A percentile compares a stretch with the other conserved stretches of the same genome.
Conservation (phyloP, 2,888 invertebrate genomes). For the Alentia gelatinosa region DNA sequence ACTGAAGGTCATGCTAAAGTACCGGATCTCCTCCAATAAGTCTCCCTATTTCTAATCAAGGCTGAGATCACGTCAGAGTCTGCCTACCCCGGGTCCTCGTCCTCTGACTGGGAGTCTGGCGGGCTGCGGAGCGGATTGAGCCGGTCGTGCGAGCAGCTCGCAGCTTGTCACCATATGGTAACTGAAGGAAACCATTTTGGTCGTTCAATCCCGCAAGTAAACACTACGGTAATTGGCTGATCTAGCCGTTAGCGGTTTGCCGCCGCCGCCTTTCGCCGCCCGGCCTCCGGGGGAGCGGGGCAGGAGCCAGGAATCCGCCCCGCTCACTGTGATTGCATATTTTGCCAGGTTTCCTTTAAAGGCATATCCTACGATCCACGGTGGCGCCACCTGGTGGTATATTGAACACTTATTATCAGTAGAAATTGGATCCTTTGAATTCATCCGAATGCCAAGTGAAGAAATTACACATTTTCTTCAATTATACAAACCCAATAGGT, state of each 20-base stretch:
- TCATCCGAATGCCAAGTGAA: too few relatives aligned
- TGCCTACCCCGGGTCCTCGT: background rate
- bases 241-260: background rate
- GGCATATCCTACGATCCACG: too few relatives aligned
- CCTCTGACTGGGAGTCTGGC: too few relatives aligned
- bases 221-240: conserved; percentile 2
- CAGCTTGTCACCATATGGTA: background rate
- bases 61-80: too few relatives aligned
- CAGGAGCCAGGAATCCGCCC: background rate
- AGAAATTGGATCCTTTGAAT: too few relatives aligned
- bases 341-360: background rate
- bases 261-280: background rate
- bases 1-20: too few relatives aligned
- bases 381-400: too few relatives aligned
- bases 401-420: too few relatives aligned
- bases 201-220: conserved; percentile 4
- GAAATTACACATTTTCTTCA: too few relatives aligned
- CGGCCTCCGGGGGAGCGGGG: background rate
- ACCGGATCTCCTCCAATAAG: too few relatives aligned
- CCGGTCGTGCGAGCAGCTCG: background rate
- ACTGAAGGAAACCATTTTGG: conserved; percentile 4
- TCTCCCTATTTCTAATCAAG: too few relatives aligned
- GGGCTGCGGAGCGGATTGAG: background rate
- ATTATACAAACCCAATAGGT: too few relatives aligned
- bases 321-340: background rate